These are phyloP conservation scores for Panthera uncia DNA, from an alignment of 2,113 vertebrate species.

Conservation along the genomic window DNA sequence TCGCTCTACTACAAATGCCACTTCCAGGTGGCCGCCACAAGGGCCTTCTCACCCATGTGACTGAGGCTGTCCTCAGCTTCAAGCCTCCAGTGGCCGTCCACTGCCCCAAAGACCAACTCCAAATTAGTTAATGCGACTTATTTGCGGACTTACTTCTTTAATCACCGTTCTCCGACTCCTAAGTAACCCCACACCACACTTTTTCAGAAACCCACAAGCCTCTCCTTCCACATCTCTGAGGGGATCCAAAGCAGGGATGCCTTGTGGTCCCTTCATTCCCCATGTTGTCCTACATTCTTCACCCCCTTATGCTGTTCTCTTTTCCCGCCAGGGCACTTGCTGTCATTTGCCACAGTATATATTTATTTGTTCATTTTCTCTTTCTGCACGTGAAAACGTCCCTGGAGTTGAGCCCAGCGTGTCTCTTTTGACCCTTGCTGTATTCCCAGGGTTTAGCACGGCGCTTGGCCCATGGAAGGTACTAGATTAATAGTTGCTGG, in stretches of 20 bases:
- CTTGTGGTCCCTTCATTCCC: background rate
- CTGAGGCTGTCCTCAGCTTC: background rate
- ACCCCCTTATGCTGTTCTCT: background rate
- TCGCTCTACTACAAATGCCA: background rate
- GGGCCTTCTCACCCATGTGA: background rate
- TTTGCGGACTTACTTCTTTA: background rate
- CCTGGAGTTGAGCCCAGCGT: background rate
- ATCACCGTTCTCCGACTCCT: background rate
- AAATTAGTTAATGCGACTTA: background rate
- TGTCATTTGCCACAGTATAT: background rate
- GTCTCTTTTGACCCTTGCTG: background rate
- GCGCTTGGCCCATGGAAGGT: fast-evolving
- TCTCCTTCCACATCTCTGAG: background rate
- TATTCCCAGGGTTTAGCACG: background rate
- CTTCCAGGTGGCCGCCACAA: background rate
- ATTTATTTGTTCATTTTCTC: background rate
- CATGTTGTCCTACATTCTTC: background rate
- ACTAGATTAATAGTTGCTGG: background rate
- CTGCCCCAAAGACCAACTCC: background rate
- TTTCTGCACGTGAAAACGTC: background rate
- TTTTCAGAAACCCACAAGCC: too few species aligned
- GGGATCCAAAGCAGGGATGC: background rate
- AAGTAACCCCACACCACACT: background rate
- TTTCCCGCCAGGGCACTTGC: background rate
- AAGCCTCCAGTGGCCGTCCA: background rate